Evolutionary conservation across 2,113 vertebrate genomes (phyloP).

Genomic region (Otis tarda): DNA sequence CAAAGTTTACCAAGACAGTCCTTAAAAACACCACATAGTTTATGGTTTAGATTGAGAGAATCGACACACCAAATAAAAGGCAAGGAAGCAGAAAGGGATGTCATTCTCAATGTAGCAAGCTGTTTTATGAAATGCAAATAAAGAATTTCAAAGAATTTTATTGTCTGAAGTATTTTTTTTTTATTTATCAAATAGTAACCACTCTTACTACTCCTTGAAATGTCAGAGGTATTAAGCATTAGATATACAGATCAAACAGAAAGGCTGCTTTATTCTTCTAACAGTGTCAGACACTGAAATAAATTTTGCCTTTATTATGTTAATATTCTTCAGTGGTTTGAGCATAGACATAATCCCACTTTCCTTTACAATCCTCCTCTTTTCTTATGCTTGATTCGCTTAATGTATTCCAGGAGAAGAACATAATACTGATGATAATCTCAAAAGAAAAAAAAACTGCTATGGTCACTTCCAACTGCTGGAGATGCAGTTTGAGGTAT

Average conservation of each 20-base stretch:
- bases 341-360: neutral
- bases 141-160: neutral
- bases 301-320: neutral
- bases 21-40: neutral
- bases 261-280: neutral
- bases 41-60: neutral
- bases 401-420: neutral
- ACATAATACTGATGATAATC: neutral
- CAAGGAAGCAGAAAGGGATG: neutral
- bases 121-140: slow-evolving; percentile 14
- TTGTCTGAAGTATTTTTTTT: neutral
- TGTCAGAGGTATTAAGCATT: neutral
- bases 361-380: neutral
- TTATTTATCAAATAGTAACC: neutral
- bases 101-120: neutral
- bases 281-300: neutral
- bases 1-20: neutral
- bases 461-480: rapidly evolving
- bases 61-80: neutral
- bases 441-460: neutral
- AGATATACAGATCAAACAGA: neutral
- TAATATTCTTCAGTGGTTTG: neutral
- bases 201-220: neutral
- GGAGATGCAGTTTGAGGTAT: neutral
- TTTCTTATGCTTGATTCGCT: neutral